phyloP scores from a whole-genome alignment of 1,140 invertebrate genomes.

The Macrosteles quadrilineatus region DNA sequence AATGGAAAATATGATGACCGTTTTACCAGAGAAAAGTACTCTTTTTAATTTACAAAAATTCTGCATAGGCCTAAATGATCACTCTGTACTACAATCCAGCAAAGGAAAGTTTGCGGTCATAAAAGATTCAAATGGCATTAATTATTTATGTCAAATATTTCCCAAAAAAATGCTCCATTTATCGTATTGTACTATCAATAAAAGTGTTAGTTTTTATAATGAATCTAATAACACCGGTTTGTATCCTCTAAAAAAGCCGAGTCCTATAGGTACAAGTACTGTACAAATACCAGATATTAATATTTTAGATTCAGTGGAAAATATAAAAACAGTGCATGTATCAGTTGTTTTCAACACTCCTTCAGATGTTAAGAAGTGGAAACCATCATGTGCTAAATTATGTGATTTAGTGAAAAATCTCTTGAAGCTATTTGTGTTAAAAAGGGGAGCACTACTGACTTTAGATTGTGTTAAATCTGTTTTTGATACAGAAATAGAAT shows the following conservation, averaged over 20 bases:
- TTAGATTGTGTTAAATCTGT: constrained; percentile 17
- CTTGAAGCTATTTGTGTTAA: constrained; percentile 36
- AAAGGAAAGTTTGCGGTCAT: not conserved
- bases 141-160: constrained; percentile 14
- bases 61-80: not conserved
- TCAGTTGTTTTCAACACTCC: constrained; percentile 28
- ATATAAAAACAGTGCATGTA: constrained; percentile 26
- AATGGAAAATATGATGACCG: too few species aligned
- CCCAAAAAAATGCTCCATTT: not conserved
- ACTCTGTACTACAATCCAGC: not conserved
- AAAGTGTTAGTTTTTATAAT: constrained; percentile 11
- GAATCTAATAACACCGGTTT: not conserved
- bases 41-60: constrained; percentile 21
- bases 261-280: too few species aligned
- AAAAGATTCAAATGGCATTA: not conserved
- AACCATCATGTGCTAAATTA: constrained; percentile 5
- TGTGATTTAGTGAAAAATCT: constrained; percentile 28
- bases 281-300: not conserved
- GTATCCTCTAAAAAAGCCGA: not conserved
- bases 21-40: not conserved
- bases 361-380: constrained; percentile 22
- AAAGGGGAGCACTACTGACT: constrained; percentile 11
- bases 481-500: constrained; percentile 18
- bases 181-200: constrained; percentile 10
- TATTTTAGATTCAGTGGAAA: constrained; percentile 5